Evolutionary conservation across 2,888 invertebrate species (phyloP), one percentile per base, ranked within the genome.

Genomic region (Eurytoma californica): DNA sequence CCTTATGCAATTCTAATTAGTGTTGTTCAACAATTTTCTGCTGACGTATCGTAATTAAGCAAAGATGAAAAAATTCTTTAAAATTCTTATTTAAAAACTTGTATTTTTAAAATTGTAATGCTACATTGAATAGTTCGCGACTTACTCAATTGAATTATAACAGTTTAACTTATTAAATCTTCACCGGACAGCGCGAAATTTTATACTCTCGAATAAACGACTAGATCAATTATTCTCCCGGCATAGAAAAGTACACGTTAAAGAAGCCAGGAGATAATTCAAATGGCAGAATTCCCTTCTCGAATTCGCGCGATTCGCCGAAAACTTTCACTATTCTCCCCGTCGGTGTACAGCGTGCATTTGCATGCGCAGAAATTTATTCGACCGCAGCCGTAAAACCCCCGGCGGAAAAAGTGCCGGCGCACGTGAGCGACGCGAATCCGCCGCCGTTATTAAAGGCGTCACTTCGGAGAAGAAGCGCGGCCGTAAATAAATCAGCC

Each of bases 301-400:
- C 18, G 20, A 57, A 57, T 57, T 57, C n/a, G n/a, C 20, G 57
- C 57, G 2, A 57, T 57, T 57, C 57, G 57, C 57, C 57, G n/a
- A n/a, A 20, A 20, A 57, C n/a, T 57, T 57, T n/a, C 20, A 39
- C 39, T 39, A 9, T 39, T 63, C 28, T 39, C 24, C 28, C 28
- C n/a, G 28, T 61, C 30, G 12, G 4, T 7, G 24, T 14, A 13
- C 16, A 14, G 20, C 4, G n/a, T 13, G 12, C 61, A 16, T 63
- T 57, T 57, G n/a, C 30, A 39, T 16, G 63, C 39, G 39, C 30
- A 63, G 13, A 47, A 30, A 28, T 63, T n/a, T n/a, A 30, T 39
- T n/a, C 63, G 39, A 63, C 63, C 63, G 65, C 65, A 47, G 18
- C 47, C 65, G 13, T 47, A 65, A 65, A 39, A n/a, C 20, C 14